A percentile compares a stretch with the other conserved stretches of the same genome.
phyloP scores from a whole-genome alignment of 2,888 invertebrate genomes.

The Troilus luridus region DNA sequence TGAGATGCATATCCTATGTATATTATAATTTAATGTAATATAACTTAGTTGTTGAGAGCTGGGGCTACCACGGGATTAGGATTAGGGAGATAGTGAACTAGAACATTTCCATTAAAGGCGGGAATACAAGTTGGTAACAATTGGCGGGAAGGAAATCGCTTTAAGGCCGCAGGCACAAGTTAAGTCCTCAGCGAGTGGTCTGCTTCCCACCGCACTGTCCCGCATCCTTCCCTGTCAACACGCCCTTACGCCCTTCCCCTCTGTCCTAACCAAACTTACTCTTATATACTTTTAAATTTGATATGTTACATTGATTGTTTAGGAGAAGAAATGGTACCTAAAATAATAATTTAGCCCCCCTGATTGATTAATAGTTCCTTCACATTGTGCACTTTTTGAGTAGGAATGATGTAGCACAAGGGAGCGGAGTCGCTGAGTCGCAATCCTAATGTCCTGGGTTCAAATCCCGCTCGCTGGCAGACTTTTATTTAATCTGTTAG shows the following conservation, averaged over 20 bases:
- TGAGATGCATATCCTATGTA: too few relatives aligned
- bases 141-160: neutral
- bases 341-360: too few relatives aligned
- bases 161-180: slow-evolving; percentile 1
- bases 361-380: too few relatives aligned
- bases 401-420: too few relatives aligned
- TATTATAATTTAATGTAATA: neutral
- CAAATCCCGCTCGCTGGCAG: too few relatives aligned
- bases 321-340: neutral
- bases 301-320: neutral
- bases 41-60: neutral
- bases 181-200: neutral
- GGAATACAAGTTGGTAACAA: neutral
- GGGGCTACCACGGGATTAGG: neutral
- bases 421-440: too few relatives aligned
- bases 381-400: too few relatives aligned
- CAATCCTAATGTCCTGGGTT: too few relatives aligned
- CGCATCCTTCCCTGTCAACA: neutral
- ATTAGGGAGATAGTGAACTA: neutral
- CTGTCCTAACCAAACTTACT: neutral
- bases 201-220: neutral
- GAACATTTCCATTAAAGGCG: slow-evolving; percentile 29
- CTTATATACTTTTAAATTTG: neutral
- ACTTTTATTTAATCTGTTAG: too few relatives aligned
- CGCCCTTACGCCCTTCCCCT: neutral